Base-by-base conservation (phyloP, 2,797 vertebrate species). In the Silurus lanzhouensis region DNA sequence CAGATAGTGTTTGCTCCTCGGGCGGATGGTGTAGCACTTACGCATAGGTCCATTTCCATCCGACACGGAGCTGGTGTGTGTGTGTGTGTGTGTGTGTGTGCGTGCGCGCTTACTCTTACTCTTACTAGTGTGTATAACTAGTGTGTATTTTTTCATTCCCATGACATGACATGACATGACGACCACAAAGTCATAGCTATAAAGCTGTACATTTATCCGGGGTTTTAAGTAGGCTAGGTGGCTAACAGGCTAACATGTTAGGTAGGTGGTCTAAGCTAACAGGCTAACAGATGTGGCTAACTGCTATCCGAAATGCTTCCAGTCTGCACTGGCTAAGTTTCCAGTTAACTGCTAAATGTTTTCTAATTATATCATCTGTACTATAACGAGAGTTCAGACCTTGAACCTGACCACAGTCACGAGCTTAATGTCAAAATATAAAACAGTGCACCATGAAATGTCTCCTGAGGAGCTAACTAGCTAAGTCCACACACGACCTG, bases 61-160 rank as follows among this genome's bases (percentile, higher is more conserved):
- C 27, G 27, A 27, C 27, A 27, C 27, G 27, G 27, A 27, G 27
- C 27, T 27, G 27, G 27, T 27, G 27, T 27, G 27, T 27, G 27
- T 27, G 27, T 27, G 27, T 27, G 27, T 27, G 27, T 27, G 27
- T 27, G n/a, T 57, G 6, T 38, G 25, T 38, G 15, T 31, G 31
- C 2, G 31, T 1, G 3, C 14, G 27, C 14, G 12, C n/a, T 0
- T 7, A 55, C 55, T 17, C 67, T 79, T 80, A 38, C 64, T 48
- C 38, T 61, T 25, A 58, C 78, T 68, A 38, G 66, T 80, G 52
- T 67, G 79, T 67, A 81, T 79, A n/a, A 44, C 12, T 79, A 15
- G 63, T 5, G 1, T 8, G 20, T 5, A 38, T 31, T 3, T 55
- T 80, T 81, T 67, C 3, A 67, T 67, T 12, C 8, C 5, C 19